Conservation (phyloP, 1,140 invertebrate species). For the Samia ricini region DNA sequence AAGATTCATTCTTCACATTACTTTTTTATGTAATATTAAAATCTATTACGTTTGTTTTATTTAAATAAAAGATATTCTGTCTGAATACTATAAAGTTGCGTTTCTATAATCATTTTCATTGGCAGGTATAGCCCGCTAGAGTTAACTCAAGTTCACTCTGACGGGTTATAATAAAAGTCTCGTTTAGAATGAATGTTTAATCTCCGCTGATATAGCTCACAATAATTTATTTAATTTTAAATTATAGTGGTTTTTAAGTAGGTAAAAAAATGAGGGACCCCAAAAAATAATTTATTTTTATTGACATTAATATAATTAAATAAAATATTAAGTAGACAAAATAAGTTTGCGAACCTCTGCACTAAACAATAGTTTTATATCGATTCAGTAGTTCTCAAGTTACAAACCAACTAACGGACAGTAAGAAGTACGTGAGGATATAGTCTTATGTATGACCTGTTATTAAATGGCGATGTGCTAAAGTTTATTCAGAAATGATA, state of each 20-base stretch:
- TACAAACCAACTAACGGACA: too few relatives aligned
- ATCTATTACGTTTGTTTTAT: slow-evolving; percentile 8
- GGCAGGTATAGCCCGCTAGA: slow-evolving; percentile 15
- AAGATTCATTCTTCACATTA: slow-evolving; percentile 20
- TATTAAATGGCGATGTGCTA: too few relatives aligned
- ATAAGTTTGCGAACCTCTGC: background rate
- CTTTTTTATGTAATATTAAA: slow-evolving; percentile 6
- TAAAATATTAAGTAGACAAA: background rate
- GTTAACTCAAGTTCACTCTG: background rate
- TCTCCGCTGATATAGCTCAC: background rate
- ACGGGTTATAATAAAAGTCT: too few relatives aligned
- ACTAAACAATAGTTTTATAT: too few relatives aligned
- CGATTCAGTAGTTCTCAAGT: too few relatives aligned
- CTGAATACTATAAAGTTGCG: slow-evolving; percentile 14
- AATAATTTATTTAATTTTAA: slow-evolving; percentile 22
- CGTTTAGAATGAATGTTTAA: background rate
- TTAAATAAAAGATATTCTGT: slow-evolving; percentile 14
- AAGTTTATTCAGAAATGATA: too few relatives aligned
- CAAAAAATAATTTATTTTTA: slow-evolving; percentile 1
- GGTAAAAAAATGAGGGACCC: slow-evolving; percentile 4
- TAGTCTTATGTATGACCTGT: too few relatives aligned
- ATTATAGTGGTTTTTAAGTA: slow-evolving; percentile 20
- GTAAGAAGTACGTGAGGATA: too few relatives aligned
- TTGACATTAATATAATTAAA: too few relatives aligned
- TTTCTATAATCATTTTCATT: slow-evolving; percentile 13